Evolutionary conservation across 2,797 vertebrate species (phyloP), one percentile per base, ranked within the genome.

Genomic region (Pseudocheirus occidentalis): DNA sequence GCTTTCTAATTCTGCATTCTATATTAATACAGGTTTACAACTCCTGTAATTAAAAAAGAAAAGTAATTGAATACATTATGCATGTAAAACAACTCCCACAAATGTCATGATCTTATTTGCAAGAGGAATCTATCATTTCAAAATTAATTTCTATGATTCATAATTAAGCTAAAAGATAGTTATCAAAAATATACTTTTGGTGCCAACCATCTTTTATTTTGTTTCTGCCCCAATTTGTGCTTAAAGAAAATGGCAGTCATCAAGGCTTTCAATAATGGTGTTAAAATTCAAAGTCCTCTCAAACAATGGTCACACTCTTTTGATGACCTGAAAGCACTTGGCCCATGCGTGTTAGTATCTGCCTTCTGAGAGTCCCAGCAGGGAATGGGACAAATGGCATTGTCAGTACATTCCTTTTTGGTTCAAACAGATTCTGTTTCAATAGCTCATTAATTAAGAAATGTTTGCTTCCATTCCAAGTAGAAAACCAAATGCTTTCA

Each of bases 31-130:
- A 95, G 59, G 94, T 94, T 92, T 93, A 59, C 11, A 93, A 96
- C 46, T 92, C 73, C 58, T 90, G 9, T 92, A 96, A 95, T 95
- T 92, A 94, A 90, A 91, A 94, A 95, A 91, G 73, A 56, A 96
- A 95, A 93, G 59, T 53, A 31, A 92, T 28, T 93, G 34, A 92
- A 91, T 91, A 94, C 10, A 92, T 92, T 94, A 55, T 94, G 91
- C 52, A 96, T 93, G 58, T 90, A 95, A 96, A 95, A 87, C 50
- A 93, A 93, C 21, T 90, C 52, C 57, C 66, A 52, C 55, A 59
- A 92, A 95, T 62, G 55, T 92, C 94, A 90, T 56, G 58, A 94
- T 94, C 73, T 53, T 94, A 81, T 53, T 95, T 92, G 56, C 31
- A 95, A 16, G 90, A 62, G n/a, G 94, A 96, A 81, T 40, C 1